Conservation (phyloP, 2,797 vertebrate species). For the Myripristis jacobus region DNA sequence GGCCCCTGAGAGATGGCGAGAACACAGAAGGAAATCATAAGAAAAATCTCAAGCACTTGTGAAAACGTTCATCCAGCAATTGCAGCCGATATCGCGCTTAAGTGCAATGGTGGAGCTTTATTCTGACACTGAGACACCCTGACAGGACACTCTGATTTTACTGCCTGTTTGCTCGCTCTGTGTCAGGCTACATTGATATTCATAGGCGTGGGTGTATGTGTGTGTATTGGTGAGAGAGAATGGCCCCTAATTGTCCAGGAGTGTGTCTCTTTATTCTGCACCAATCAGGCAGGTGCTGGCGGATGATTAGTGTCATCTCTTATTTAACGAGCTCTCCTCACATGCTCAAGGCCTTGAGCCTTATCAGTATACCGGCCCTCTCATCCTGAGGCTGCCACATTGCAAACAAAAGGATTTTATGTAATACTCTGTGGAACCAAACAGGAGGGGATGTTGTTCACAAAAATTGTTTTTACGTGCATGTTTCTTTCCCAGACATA, state of each 20-base stretch:
- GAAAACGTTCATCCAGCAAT: conserved; percentile 42
- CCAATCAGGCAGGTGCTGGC: conserved; percentile 74
- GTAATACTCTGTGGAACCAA: conserved; percentile 40
- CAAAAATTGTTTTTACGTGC: conserved; percentile 40
- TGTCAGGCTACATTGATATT: conserved; percentile 74
- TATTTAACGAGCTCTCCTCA: conserved; percentile 73
- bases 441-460: conserved; percentile 50
- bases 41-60: conserved; percentile 19
- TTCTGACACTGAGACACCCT: conserved; percentile 74
- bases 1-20: conserved; percentile 7
- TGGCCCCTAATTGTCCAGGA: conserved; percentile 78
- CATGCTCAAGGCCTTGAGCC: conserved; percentile 50
- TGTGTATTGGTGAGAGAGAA: conserved; percentile 44
- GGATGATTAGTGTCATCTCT: conserved; percentile 78
- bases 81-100: conserved; percentile 42
- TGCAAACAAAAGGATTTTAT: conserved; percentile 16
- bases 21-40: conserved; percentile 7
- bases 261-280: conserved; percentile 74
- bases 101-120: conserved; percentile 56
- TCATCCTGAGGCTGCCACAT: conserved; percentile 27
- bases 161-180: conserved; percentile 66
- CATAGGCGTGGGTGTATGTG: conserved; percentile 40
- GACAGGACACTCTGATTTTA: conserved; percentile 77
- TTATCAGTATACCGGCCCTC: conserved; percentile 46
- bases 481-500: conserved; percentile 48